These are phyloP conservation scores for Conger conger DNA, from an alignment of 2,113 vertebrate genomes.

Conservation along the genomic window DNA sequence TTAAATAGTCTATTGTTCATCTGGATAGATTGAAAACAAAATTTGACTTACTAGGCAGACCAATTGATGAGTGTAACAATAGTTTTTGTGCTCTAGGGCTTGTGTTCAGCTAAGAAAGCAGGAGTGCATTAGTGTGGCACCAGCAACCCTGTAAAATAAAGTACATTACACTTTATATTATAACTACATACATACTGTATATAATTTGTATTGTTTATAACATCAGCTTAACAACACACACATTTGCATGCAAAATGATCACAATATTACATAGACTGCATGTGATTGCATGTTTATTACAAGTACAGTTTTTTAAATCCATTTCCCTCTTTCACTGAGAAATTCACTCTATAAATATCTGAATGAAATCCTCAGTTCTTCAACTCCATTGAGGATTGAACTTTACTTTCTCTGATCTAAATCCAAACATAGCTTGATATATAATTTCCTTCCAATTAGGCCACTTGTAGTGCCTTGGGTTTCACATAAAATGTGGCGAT, in stretches of 20 bases:
- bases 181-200: too few species aligned
- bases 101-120: too few species aligned
- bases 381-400: not conserved
- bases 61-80: too few species aligned
- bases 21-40: too few species aligned
- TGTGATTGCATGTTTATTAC: not conserved
- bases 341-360: not conserved
- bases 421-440: conserved; percentile 3
- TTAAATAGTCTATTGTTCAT: too few species aligned
- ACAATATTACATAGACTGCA: not conserved
- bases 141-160: too few species aligned
- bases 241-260: not conserved
- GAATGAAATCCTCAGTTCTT: not conserved
- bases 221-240: not conserved
- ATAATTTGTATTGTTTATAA: too few species aligned
- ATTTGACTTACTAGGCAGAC: too few species aligned
- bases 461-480: not conserved
- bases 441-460: not conserved
- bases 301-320: not conserved
- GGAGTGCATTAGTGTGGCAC: too few species aligned
- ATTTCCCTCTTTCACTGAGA: not conserved
- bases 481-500: not conserved
- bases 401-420: conserved; percentile 9
- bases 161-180: too few species aligned
- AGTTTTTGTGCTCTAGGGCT: too few species aligned